Conservation (phyloP, 2,888 invertebrate species). For the Rhorus exstirpatorius region DNA sequence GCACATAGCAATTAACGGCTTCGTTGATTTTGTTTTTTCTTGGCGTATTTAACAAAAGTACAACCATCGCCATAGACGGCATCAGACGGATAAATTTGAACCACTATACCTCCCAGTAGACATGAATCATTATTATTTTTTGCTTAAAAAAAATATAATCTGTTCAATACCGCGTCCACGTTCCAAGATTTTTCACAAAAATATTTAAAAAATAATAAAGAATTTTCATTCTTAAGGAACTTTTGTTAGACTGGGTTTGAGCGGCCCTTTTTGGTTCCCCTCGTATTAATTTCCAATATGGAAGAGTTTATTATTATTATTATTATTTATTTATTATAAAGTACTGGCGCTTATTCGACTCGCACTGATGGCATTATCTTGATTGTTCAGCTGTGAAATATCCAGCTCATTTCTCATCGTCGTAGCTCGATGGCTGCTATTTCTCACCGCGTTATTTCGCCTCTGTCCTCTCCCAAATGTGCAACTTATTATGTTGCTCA, state of each 20-base stretch:
- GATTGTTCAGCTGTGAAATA: constrained; percentile 39
- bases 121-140: too few relatives aligned
- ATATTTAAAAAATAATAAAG: neutral
- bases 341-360: constrained; percentile 43
- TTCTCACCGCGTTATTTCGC: constrained; percentile 52
- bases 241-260: constrained; percentile 9
- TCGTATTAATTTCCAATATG: neutral
- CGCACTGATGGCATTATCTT: constrained; percentile 21
- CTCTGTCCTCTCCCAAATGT: constrained; percentile 69
- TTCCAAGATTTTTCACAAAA: neutral
- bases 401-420: constrained; percentile 32
- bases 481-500: constrained; percentile 69
- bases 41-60: too few relatives aligned
- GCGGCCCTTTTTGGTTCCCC: neutral
- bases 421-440: constrained; percentile 25
- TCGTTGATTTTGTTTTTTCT: too few relatives aligned
- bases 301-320: neutral
- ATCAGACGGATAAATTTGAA: too few relatives aligned
- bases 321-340: constrained; percentile 37
- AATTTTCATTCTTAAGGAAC: neutral
- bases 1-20: too few relatives aligned
- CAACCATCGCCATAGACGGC: too few relatives aligned
- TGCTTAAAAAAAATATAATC: too few relatives aligned
- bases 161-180: neutral
- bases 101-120: too few relatives aligned